These are phyloP conservation scores for Morbakka virulenta DNA, from an alignment of 30 jellyfish, hydroid and myxozoan species.

Conservation along the genomic window DNA sequence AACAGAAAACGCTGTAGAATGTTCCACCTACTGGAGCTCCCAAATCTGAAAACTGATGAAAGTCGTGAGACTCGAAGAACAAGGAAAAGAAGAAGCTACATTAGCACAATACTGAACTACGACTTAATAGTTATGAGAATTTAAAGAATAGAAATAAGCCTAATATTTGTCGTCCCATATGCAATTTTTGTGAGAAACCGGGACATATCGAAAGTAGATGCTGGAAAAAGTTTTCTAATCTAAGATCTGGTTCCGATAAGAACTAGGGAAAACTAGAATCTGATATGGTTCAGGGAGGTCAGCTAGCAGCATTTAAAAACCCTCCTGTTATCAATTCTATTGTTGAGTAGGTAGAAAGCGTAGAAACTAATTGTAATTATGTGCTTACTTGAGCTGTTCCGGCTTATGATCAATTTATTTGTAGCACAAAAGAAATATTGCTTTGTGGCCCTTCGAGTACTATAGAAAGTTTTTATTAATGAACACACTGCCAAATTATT, in stretches of 20 bases:
- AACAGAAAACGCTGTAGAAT: too few relatives aligned
- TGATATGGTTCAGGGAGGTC: slow-evolving; percentile 48
- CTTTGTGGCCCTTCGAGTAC: background rate
- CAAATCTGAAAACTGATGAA: too few relatives aligned
- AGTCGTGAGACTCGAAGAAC: too few relatives aligned
- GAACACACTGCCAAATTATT: too few relatives aligned
- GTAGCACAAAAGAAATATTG: background rate
- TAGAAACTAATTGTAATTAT: background rate
- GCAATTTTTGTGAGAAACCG: slow-evolving; percentile 31
- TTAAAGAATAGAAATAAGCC: background rate
- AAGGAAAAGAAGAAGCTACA: too few relatives aligned
- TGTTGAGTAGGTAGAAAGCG: background rate
- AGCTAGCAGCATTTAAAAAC: slow-evolving; percentile 8
- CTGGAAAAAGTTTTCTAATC: slow-evolving; percentile 17
- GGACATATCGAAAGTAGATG: slow-evolving; percentile 34
- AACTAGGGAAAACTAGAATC: slow-evolving; percentile 44
- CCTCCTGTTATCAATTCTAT: slow-evolving; percentile 47
- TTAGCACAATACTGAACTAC: too few relatives aligned
- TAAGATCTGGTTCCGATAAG: background rate
- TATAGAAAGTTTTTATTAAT: too few relatives aligned
- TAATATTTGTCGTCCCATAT: slow-evolving; percentile 5
- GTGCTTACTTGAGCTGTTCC: background rate
- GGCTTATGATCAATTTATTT: background rate
- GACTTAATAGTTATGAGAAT: background rate
- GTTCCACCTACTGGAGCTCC: too few relatives aligned